phyloP scores from a whole-genome alignment of 2,113 vertebrate species.

The Atlantisia rogersi region DNA sequence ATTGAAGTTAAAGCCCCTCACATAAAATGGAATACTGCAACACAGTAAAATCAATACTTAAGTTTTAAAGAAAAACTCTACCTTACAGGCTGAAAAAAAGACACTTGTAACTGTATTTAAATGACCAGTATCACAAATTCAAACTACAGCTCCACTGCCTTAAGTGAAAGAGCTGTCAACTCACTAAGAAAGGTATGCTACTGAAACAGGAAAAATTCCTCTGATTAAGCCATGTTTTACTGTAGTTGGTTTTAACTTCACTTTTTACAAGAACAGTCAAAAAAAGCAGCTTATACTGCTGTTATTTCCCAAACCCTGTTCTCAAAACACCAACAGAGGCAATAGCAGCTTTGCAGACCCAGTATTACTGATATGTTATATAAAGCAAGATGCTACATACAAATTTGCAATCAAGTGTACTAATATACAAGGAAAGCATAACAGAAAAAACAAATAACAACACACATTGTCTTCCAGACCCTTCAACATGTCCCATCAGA shows the following conservation, averaged over 20 bases:
- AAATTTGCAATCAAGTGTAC: neutral
- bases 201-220: neutral
- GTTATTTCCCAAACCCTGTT: neutral
- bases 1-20: neutral
- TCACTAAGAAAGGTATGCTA: neutral
- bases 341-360: neutral
- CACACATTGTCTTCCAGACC: neutral
- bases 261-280: neutral
- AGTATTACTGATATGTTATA: neutral
- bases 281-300: neutral
- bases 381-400: neutral
- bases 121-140: neutral
- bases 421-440: neutral
- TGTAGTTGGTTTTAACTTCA: neutral
- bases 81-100: neutral
- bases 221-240: neutral
- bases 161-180: neutral
- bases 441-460: neutral
- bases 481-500: neutral
- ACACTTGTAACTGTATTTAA: neutral
- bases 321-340: neutral
- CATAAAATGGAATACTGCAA: neutral
- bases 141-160: neutral
- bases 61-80: neutral
- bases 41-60: neutral